These are phyloP conservation scores for Manacus vitellinus DNA, from an alignment of 2,113 vertebrate genomes.

Conservation along the genomic window DNA sequence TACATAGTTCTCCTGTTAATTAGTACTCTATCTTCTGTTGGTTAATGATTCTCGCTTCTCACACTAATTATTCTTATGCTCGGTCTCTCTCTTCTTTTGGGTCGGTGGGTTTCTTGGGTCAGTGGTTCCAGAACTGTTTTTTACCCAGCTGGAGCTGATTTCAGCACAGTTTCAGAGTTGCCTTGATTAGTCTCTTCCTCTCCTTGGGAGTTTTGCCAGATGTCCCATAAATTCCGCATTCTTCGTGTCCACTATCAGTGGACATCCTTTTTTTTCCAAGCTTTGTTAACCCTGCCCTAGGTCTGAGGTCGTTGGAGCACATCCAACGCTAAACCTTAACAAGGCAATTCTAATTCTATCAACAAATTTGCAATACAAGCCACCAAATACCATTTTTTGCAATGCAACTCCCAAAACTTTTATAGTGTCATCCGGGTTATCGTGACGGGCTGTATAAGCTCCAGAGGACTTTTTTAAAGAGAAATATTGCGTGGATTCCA, in stretches of 20 bases:
- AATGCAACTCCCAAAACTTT: neutral
- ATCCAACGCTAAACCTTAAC: neutral
- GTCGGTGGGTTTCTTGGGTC: neutral
- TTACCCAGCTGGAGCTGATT: neutral
- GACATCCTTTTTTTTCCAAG: neutral
- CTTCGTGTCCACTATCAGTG: neutral
- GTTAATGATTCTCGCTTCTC: neutral
- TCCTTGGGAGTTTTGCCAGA: neutral
- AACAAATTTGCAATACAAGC: neutral
- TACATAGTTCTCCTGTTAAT: neutral
- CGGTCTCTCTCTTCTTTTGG: neutral
- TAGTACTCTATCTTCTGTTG: rapidly evolving
- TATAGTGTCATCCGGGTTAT: neutral
- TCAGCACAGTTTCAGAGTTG: neutral
- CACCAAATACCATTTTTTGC: neutral
- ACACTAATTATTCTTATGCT: neutral
- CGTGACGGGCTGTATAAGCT: neutral
- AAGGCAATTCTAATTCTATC: neutral
- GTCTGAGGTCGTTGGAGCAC: neutral
- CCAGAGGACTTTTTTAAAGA: neutral
- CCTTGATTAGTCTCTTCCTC: neutral
- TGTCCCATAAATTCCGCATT: neutral
- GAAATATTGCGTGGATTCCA: neutral
- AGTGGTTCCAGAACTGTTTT: neutral
- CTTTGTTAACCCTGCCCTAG: neutral